Evolutionary conservation across 2,888 invertebrate species (phyloP).

Genomic region (Perizoma affinitatum): DNA sequence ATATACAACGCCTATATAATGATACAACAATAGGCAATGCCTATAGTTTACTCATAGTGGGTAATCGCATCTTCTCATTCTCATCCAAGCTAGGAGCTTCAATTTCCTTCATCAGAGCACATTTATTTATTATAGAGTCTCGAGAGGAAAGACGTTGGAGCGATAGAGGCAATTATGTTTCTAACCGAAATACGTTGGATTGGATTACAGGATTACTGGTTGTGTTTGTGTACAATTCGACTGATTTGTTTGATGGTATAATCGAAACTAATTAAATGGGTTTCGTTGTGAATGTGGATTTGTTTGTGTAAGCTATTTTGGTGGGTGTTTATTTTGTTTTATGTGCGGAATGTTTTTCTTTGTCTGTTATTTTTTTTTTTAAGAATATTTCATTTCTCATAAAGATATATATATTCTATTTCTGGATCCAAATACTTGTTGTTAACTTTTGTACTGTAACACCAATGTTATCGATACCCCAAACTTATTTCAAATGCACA

Average conservation of each 20-base stretch:
- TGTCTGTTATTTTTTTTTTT: too few species aligned
- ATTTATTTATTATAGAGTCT: conserved; percentile 27
- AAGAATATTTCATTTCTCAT: not conserved
- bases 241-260: conserved; percentile 32
- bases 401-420: too few species aligned
- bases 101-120: conserved; percentile 25
- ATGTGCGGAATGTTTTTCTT: not conserved
- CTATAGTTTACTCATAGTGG: not conserved
- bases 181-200: conserved; percentile 29
- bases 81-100: not conserved
- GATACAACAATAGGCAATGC: not conserved
- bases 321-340: not conserved
- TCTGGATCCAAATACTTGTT: too few species aligned
- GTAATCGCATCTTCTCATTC: not conserved
- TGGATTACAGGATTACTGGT: conserved; percentile 34
- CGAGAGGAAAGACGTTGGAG: conserved; percentile 27
- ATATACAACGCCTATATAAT: too few species aligned
- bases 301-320: not conserved
- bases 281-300: conserved; percentile 8
- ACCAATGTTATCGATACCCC: too few species aligned
- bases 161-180: conserved; percentile 33
- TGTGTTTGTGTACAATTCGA: conserved; percentile 29
- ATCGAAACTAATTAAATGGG: conserved; percentile 18
- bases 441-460: too few species aligned
- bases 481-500: too few species aligned